Evolutionary conservation across 2,888 invertebrate genomes (phyloP).

Genomic region (Chrysopilus asiliformis): DNA sequence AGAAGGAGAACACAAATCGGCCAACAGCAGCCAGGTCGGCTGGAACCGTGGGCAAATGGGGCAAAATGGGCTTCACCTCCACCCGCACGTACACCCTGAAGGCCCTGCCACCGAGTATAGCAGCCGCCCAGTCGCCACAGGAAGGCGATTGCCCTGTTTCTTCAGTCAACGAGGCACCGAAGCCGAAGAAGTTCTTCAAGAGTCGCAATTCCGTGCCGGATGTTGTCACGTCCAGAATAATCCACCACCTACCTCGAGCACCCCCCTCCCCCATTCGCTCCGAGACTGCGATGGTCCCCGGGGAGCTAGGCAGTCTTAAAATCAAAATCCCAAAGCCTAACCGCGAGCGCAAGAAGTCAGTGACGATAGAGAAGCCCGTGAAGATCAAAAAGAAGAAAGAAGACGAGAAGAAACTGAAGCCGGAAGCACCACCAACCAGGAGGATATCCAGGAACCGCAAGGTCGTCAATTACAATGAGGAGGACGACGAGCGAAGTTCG

Average conservation of each 20-base stretch:
- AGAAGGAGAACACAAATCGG: conserved; percentile 67
- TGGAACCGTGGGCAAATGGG: conserved; percentile 88
- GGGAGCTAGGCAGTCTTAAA: conserved; percentile 23
- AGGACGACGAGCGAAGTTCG: conserved; percentile 34
- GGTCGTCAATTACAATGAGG: conserved; percentile 50
- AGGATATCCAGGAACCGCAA: conserved; percentile 41
- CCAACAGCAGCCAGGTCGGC: conserved; percentile 81
- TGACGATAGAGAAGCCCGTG: conserved; percentile 8
- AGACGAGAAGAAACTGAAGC: conserved; percentile 30
- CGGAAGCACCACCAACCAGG: conserved; percentile 30
- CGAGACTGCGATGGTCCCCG: conserved; percentile 8
- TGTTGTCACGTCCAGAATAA: conserved; percentile 27
- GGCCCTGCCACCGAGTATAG: conserved; percentile 21
- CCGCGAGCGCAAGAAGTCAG: conserved; percentile 28
- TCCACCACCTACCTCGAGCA: conserved; percentile 28
- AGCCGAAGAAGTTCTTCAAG: conserved; percentile 84
- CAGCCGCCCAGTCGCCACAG: conserved; percentile 22
- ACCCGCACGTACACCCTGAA: conserved; percentile 47
- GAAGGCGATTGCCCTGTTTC: conserved; percentile 20
- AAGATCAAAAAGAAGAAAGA: conserved; percentile 24
- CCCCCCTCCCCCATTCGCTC: conserved; percentile 30
- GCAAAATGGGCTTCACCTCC: conserved; percentile 85
- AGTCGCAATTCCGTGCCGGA: conserved; percentile 58
- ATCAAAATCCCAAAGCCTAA: conserved; percentile 30
- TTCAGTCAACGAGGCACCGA: conserved; percentile 39